Evolutionary conservation across 1,140 invertebrate species (phyloP), one percentile per base, ranked within the genome.

Genomic region (Diprion similis): DNA sequence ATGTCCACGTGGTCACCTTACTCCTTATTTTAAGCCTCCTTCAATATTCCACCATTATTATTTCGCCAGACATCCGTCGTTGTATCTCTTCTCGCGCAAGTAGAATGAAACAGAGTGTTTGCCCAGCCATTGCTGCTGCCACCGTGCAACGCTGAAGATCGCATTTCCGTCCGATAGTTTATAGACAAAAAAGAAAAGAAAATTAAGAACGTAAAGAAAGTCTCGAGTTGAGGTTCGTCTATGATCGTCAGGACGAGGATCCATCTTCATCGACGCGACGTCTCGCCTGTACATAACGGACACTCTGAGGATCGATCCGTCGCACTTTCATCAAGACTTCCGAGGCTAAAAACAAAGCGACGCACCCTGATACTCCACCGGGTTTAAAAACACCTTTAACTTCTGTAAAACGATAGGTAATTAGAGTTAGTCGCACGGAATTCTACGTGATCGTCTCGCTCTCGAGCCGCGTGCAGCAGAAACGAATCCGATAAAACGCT

Each of bases 361-460:
- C 24, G 24, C 2, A 6, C n/a, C n/a, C n/a, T n/a, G n/a, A n/a
- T n/a, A n/a, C n/a, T n/a, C n/a, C 24, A 37, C 24, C 24, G 24
- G 24, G 6, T 37, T 37, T 37, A 15, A 59, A 15, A 59, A 59
- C 66, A 67, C 18, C 71, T 72, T 67, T 71, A 47, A 47, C 18
- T 67, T 79, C 76, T 73, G 78, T 72, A 79, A 79, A 79, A 76
- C 70, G 73, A 70, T 76, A n/a, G n/a, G n/a, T n/a, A n/a, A n/a
- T n/a, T n/a, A n/a, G 66, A 51, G 71, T 51, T 19, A 76, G 47
- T 48, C 10, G 6, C 10, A 46, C 69, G 48, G 48, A 72, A 75
- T 77, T 66, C 78, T 64, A 73, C 73, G 71, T 37, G 65, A 72
- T 68, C 71, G 71, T 73, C 72, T 73, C 77, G n/a, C 46, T 74